A percentile compares a stretch with the other conserved stretches of the same genome.
These are phyloP conservation scores for Diadumene lineata DNA, from an alignment of 92 coral and sea anemone genomes.

Conservation along the genomic window DNA sequence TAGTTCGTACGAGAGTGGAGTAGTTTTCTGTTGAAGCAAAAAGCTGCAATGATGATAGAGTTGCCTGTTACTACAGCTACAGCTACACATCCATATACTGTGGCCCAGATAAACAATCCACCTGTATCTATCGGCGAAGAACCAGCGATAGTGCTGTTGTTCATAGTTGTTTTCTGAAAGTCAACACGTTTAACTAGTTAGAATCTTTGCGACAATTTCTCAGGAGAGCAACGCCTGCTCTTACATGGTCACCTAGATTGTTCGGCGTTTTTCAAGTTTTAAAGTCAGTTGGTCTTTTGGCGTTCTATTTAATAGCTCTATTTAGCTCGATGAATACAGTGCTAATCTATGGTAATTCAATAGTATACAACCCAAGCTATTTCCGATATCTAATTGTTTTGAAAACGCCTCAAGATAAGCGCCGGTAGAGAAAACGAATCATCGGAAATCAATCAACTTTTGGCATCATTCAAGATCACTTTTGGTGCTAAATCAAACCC, in stretches of 20 bases:
- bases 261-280: background rate
- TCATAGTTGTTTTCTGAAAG: constrained; percentile 28
- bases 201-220: background rate
- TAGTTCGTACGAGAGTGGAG: constrained; percentile 82
- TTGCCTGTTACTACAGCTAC: constrained; percentile 72
- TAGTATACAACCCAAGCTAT: background rate
- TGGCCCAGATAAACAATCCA: constrained; percentile 66
- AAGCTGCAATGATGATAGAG: constrained; percentile 74
- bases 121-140: background rate
- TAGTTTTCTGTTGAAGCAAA: constrained; percentile 65
- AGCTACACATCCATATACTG: constrained; percentile 60
- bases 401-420: constrained; percentile 10
- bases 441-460: constrained; percentile 12
- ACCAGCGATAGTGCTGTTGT: constrained; percentile 14
- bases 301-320: background rate
- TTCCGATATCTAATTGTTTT: constrained; percentile 5
- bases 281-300: constrained; percentile 11
- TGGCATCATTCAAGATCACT: constrained; percentile 8
- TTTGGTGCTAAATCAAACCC: background rate
- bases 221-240: background rate
- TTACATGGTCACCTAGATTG: background rate
- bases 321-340: constrained; percentile 2
- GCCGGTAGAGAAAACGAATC: constrained; percentile 3
- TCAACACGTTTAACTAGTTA: background rate
- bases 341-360: constrained; percentile 6